These are phyloP conservation scores for Carettochelys insculpta DNA, from an alignment of 2,113 vertebrate species.

Conservation along the genomic window DNA sequence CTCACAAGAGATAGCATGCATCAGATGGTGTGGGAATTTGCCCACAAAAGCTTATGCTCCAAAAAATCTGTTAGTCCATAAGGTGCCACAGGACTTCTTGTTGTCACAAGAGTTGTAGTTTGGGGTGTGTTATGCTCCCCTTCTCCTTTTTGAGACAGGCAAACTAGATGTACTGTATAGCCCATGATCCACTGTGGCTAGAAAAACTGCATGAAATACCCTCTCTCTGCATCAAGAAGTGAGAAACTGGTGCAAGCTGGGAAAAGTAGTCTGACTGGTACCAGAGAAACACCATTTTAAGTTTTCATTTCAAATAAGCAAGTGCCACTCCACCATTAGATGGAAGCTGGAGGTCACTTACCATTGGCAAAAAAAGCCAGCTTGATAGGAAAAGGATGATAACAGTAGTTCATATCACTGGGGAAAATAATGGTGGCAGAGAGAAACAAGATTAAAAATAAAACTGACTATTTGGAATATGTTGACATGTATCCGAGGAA, in stretches of 20 bases:
- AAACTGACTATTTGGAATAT: background rate
- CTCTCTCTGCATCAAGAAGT: background rate
- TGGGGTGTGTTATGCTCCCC: background rate
- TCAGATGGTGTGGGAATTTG: no score
- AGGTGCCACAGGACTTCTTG: no score
- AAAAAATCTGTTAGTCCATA: no score
- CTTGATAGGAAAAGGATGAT: background rate
- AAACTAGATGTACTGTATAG: background rate
- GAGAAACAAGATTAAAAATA: background rate
- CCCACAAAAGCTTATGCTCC: no score
- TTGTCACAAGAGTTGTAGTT: background rate
- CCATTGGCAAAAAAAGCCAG: background rate
- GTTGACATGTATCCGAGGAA: background rate
- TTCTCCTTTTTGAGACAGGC: background rate
- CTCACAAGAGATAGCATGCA: no score
- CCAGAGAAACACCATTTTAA: background rate
- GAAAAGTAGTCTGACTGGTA: background rate
- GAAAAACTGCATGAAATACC: background rate
- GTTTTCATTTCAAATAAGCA: background rate
- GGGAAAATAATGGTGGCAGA: background rate
- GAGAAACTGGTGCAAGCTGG: background rate
- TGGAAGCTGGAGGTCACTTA: background rate
- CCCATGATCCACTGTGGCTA: background rate
- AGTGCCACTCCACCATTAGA: background rate
- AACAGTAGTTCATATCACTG: background rate